Conservation (phyloP, 2,113 vertebrate species). For the Chunga burmeisteri region DNA sequence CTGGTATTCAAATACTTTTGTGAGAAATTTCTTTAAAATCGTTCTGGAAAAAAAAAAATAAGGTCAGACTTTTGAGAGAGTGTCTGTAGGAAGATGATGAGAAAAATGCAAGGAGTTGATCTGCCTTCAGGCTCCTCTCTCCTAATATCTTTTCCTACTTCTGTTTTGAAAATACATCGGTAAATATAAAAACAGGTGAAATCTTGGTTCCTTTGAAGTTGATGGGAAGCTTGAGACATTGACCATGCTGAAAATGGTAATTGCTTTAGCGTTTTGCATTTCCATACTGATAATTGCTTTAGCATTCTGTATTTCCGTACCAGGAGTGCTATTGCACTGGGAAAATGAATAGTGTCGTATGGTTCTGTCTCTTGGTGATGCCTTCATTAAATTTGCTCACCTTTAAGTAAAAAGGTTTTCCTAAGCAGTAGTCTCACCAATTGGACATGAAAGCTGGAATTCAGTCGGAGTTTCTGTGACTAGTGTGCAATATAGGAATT, state of each 20-base stretch:
- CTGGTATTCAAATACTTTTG: not conserved
- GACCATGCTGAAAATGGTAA: not conserved
- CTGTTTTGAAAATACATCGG: not conserved
- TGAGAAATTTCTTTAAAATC: not conserved
- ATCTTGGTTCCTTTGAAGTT: not conserved
- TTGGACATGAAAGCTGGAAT: not conserved
- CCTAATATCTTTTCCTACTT: not conserved
- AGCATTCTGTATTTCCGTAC: not conserved
- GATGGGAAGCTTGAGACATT: not conserved
- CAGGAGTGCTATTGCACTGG: not conserved
- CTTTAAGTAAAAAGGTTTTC: not conserved
- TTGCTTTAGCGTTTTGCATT: not conserved
- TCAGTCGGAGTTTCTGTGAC: not conserved
- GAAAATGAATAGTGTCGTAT: not conserved
- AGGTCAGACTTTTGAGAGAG: not conserved
- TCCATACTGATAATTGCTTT: not conserved
- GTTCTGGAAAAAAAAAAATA: not conserved
- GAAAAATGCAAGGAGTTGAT: not conserved
- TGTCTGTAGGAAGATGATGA: not conserved
- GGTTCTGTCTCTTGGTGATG: not conserved
- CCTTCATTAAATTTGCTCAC: not conserved
- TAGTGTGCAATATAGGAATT: not conserved
- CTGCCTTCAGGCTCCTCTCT: not conserved
- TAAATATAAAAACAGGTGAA: not conserved
- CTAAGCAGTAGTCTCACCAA: not conserved